Evolutionary conservation across 2,113 vertebrate genomes (phyloP).

Genomic region (Gymnorhina tibicen): DNA sequence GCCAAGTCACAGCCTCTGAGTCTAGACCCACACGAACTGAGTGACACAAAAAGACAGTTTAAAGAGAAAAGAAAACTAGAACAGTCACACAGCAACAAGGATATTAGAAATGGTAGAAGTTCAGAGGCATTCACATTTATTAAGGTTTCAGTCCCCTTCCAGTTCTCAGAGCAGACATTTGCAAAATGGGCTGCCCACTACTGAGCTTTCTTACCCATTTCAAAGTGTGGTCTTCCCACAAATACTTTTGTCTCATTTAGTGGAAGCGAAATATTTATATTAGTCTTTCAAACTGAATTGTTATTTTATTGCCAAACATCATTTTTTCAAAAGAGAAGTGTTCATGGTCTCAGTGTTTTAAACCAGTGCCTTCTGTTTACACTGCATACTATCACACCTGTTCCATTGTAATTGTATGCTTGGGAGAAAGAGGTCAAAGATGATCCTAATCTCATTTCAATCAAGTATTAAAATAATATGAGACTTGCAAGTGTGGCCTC

Average conservation of each 20-base stretch:
- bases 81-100: not conserved
- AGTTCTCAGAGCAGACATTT: not conserved
- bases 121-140: not conserved
- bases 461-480: not conserved
- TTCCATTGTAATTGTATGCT: not conserved
- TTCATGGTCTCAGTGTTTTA: not conserved
- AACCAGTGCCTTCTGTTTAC: not conserved
- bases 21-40: not conserved
- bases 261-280: not conserved
- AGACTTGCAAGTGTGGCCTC: not conserved
- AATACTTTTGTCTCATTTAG: not conserved
- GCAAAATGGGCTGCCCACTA: not conserved
- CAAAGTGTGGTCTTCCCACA: not conserved
- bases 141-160: not conserved
- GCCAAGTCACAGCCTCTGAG: not conserved
- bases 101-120: not conserved
- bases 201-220: not conserved
- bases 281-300: not conserved
- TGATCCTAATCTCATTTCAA: not conserved
- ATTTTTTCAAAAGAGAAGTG: not conserved
- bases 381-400: not conserved
- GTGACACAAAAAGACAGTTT: not conserved
- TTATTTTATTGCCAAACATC: not conserved
- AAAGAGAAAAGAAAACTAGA: not conserved
- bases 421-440: not conserved